Evolutionary conservation across 2,113 vertebrate species (phyloP), one percentile per base, ranked within the genome.

Genomic region (Anguilla rostrata): DNA sequence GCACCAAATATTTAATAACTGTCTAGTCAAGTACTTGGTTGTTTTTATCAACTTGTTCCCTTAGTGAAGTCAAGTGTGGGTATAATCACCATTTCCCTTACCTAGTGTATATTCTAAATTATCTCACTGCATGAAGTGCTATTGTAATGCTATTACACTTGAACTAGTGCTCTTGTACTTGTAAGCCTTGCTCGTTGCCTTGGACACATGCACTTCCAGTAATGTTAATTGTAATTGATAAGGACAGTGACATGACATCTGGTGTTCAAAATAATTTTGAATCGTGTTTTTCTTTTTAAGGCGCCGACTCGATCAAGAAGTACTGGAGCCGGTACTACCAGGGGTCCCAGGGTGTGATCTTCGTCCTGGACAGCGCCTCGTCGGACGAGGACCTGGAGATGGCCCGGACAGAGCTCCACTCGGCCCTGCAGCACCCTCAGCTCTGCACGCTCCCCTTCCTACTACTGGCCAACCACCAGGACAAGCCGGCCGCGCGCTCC

Each of bases 271-370:
- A 18, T 60, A 20, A 60, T 20, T 11, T 34, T 41, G 40, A 18
- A 11, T 16, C 39, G 12, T 43, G 87, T 91, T 79, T 91, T 92
- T 18, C 91, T 91, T 94, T 90, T 86, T 85, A 94, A 99, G 98
- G 98, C 40, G 97, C 98, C 85, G 97, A 98, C 91, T 97, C 95
- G 92, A 99, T 99, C 94, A 97, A 99, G 94, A 99, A 99, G 90
- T 99, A 99, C 86, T 99, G 98, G 98, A 98, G 98, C 92, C 97
- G 98, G 90, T 99, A 99, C 94, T 99, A 99, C 95, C 98, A 99
- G 94, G 98, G 98, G 88, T 99, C 98, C 78, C 98, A 99, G 94
- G 98, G 98, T 43, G 98, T 99, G 87, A 95, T 99, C 93, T 99
- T 99, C 86, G 96, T 99, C 78, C 95, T 99, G 93, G 97, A 99